A percentile compares a stretch with the other conserved stretches of the same genome.
These are phyloP conservation scores for Protaetia brevitarsis DNA, from an alignment of 1,140 invertebrate species.

Conservation along the genomic window DNA sequence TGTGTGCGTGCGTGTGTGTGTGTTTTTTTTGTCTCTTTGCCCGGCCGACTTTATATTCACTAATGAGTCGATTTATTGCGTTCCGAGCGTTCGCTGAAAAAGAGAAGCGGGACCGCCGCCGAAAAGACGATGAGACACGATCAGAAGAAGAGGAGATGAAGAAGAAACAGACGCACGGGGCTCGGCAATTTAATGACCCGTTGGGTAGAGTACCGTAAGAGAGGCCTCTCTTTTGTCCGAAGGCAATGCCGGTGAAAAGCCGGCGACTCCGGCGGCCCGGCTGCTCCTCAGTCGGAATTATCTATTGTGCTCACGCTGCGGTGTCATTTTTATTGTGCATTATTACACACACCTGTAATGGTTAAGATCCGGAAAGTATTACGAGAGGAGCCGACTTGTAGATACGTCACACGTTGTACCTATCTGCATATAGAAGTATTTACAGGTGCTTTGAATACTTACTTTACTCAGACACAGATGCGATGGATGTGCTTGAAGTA, in stretches of 20 bases:
- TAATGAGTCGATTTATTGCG: constrained; percentile 18
- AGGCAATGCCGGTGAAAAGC: not conserved
- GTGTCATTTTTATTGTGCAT: constrained; percentile 10
- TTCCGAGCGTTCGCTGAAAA: constrained; percentile 7
- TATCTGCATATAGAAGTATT: not conserved
- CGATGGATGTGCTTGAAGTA: too few relatives aligned
- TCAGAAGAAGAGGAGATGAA: not conserved
- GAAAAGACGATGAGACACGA: not conserved
- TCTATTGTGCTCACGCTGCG: constrained; percentile 14
- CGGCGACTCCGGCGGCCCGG: constrained; percentile 4
- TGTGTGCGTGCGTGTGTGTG: not conserved
- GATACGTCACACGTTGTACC: too few relatives aligned
- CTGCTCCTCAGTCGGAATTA: not conserved
- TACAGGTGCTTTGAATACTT: too few relatives aligned
- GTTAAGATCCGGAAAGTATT: not conserved
- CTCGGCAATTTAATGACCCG: constrained; percentile 2
- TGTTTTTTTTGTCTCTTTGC: constrained; percentile 1
- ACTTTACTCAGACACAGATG: too few relatives aligned
- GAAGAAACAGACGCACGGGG: not conserved
- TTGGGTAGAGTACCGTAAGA: constrained; percentile 13
- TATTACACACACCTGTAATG: constrained; percentile 11
- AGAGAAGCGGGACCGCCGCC: not conserved
- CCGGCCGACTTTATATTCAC: not conserved
- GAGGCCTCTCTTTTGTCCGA: constrained; percentile 5
- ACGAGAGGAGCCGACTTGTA: not conserved